Base-by-base conservation (phyloP, 2,113 vertebrate genomes). In the Danio rerio region DNA sequence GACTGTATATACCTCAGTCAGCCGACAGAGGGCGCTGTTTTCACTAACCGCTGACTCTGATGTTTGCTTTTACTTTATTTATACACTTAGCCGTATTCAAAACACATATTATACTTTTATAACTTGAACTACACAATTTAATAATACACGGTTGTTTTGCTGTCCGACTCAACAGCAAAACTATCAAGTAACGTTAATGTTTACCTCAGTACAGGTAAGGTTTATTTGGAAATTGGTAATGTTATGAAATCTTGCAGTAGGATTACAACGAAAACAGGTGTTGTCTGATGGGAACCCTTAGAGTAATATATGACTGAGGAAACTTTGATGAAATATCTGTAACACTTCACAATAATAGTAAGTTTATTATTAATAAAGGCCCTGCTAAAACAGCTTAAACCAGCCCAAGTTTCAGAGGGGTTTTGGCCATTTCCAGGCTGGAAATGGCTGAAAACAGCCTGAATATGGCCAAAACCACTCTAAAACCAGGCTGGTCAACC, bases 21-120 rank as follows among this genome's bases (percentile, higher is more conserved):
- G 2, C 68, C 47, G 20, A 1, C 6, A 63, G 79, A n/a, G 21
- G 85, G 73, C 85, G 82, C 82, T n/a, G 16, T 49, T 53, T 20
- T 0, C n/a, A 7, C 42, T 7, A 31, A 61, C 5, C 49, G 49
- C 31, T 31, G 31, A 2, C 3, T 31, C 31, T 31, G 31, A 31
- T 31, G 31, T 31, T 31, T 31, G 31, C 31, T 31, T 31, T 31
- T 31, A 31, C 3, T 31, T 31, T 31, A 31, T 31, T 31, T 31
- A 31, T 31, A 31, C 1, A 31, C 31, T 31, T 31, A 31, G 31
- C 31, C 31, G 31, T 31, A 2, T 31, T 31, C 31, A 31, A 2
- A 31, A 31, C 31, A 31, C 31, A 31, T 31, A 31, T 31, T 31
- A 31, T 31, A 31, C 31, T 31, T 2, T 31, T 3, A 31, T 31